These are phyloP conservation scores for Pseudomyrmex flavicornis DNA, from an alignment of 1,140 invertebrate genomes.

Conservation along the genomic window DNA sequence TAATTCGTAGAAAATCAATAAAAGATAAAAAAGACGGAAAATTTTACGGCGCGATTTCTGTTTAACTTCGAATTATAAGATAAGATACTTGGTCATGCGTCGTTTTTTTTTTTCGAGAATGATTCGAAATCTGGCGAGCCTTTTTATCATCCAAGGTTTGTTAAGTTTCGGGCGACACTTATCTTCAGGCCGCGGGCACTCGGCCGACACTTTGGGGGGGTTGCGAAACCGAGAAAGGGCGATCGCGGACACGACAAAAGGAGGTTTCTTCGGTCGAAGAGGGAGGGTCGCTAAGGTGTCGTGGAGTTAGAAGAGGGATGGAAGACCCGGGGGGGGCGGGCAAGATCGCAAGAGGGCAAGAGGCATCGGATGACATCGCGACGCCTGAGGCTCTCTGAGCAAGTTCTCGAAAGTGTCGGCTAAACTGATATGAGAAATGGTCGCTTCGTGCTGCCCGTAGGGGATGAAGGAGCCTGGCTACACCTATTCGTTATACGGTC, in stretches of 20 bases:
- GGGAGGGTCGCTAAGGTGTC: constrained; percentile 64
- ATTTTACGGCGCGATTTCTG: not conserved
- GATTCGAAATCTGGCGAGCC: constrained; percentile 57
- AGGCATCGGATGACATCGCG: constrained; percentile 81
- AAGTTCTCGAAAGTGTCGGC: constrained; percentile 84
- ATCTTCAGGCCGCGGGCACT: constrained; percentile 78
- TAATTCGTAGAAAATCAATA: too few species aligned
- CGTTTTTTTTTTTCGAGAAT: constrained; percentile 26
- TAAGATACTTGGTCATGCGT: constrained; percentile 44
- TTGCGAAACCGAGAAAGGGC: constrained; percentile 48
- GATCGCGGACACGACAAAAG: constrained; percentile 46
- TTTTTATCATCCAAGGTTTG: constrained; percentile 80
- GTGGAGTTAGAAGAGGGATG: constrained; percentile 57
- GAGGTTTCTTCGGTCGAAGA: constrained; percentile 39
- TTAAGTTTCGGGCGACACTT: constrained; percentile 81
- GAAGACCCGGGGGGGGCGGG: constrained; percentile 45
- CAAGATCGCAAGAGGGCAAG: constrained; percentile 67
- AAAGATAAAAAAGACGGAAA: not conserved
- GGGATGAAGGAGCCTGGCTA: constrained; percentile 78
- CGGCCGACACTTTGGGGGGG: constrained; percentile 57
- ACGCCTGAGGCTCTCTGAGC: constrained; percentile 77
- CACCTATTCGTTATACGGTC: constrained; percentile 80
- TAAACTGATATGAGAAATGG: constrained; percentile 85
- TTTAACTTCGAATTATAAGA: constrained; percentile 37
- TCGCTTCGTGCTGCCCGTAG: constrained; percentile 83